Conservation (phyloP, 2,888 invertebrate genomes). For the Xanthia togata region DNA sequence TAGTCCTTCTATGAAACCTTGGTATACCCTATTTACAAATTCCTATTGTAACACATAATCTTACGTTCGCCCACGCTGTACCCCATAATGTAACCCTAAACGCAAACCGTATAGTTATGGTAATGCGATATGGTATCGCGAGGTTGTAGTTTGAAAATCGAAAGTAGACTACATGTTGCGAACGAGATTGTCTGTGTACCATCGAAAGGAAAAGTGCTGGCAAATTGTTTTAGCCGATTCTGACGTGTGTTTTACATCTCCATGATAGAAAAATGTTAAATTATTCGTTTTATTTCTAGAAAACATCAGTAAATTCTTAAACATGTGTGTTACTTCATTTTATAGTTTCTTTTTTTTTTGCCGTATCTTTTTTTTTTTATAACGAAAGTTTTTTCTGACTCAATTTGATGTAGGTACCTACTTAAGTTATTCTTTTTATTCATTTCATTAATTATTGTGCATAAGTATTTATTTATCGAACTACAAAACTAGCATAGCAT, state of each 20-base stretch:
- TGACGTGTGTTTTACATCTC: background rate
- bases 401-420: no score
- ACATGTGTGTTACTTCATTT: background rate
- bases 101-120: slow-evolving; percentile 74
- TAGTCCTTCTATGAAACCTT: slow-evolving; percentile 6
- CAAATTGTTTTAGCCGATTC: slow-evolving; percentile 4
- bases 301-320: background rate
- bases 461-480: background rate
- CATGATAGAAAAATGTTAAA: background rate
- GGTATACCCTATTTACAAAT: slow-evolving; percentile 46
- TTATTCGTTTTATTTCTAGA: no score
- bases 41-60: slow-evolving; percentile 53
- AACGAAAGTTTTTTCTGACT: background rate
- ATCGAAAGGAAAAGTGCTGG: slow-evolving; percentile 58
- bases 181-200: slow-evolving; percentile 71
- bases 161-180: slow-evolving; percentile 82
- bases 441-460: background rate
- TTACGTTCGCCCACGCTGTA: slow-evolving; percentile 44
- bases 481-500: background rate
- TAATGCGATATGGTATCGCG: slow-evolving; percentile 77
- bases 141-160: slow-evolving; percentile 81
- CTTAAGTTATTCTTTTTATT: background rate
- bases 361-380: background rate
- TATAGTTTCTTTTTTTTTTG: background rate
- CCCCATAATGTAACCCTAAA: slow-evolving; percentile 64